Evolutionary conservation across 2,113 vertebrate species (phyloP).

Genomic region (Tenrec ecaudatus): DNA sequence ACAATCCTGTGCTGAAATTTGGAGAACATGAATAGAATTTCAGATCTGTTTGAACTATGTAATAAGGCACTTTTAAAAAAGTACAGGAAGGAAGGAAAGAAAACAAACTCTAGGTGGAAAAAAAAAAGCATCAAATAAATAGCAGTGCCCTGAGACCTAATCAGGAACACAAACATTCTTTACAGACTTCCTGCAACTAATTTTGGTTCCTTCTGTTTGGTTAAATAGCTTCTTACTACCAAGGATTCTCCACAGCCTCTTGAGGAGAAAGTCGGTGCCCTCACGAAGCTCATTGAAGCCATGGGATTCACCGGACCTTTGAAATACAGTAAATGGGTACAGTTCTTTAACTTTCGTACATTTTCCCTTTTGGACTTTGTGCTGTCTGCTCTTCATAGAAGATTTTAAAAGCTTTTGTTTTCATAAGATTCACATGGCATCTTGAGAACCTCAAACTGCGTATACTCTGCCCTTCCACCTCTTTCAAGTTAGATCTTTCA

Average conservation of each 20-base stretch:
- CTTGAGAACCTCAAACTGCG: constrained; percentile 57
- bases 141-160: constrained; percentile 42
- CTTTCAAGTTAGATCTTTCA: neutral
- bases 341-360: constrained; percentile 42
- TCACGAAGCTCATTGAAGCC: constrained; percentile 97
- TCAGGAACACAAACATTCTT: constrained; percentile 49
- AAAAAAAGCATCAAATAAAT: neutral
- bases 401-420: constrained; percentile 14
- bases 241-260: constrained; percentile 90
- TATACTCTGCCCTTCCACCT: neutral
- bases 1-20: no score
- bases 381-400: neutral
- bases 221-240: constrained; percentile 86
- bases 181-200: constrained; percentile 58
- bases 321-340: constrained; percentile 99
- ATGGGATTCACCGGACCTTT: constrained; percentile 97
- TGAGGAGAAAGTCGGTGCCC: constrained; percentile 94
- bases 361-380: constrained; percentile 56
- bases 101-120: constrained; percentile 15
- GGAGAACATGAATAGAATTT: neutral
- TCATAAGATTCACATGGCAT: constrained; percentile 35
- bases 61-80: constrained; percentile 34
- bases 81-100: neutral
- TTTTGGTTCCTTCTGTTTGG: constrained; percentile 63
- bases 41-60: constrained; percentile 21